Base-by-base conservation (phyloP, 2,888 invertebrate genomes). In the Cosmopolites sordidus region DNA sequence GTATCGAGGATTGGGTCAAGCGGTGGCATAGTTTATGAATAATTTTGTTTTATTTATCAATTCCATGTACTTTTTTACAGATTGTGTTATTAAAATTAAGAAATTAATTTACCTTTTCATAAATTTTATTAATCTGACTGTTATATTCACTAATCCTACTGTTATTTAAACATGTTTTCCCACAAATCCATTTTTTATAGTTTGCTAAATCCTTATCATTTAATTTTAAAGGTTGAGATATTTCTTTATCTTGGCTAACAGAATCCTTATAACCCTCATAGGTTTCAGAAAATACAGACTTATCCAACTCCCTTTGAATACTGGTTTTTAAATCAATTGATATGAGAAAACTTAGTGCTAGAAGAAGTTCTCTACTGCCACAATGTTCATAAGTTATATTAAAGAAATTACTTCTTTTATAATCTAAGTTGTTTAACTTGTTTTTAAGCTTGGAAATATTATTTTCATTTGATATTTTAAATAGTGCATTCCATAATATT, bases 331-430 rank as follows among this genome's bases (percentile, higher is more conserved):
- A 56, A 54, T 67, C 54, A 45, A 68, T 66, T 44, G 67, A 66
- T 18, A 75, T 48, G 9, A 74, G 52, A 71, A 73, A 75, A 14
- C 66, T 61, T 14, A 74, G 54, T 17, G 72, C 72, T 30, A 75
- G 48, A 42, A 75, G 62, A 27, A 73, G 58, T 56, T 69, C 67
- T 52, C 70, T 64, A 43, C 62, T 70, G 18, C 62, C 58, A 27
- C 33, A 51, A 50, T 54, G 33, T 56, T 59, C 45, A 58, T 60
- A 47, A 49, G 52, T 42, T 14, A 64, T 56, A 3, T 12, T 16
- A 69, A 72, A 72, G 14, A 72, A 66, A 14, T 68, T 49, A 9
- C 54, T 61, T 37, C 57, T 43, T 12, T 66, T 62, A 51, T 74
- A 74, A 47, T 69, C 65, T 44, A 73, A 59, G 41, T 60, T 63